Evolutionary conservation across 2,888 invertebrate species (phyloP).

Genomic region (Scaptomyza polygonia): DNA sequence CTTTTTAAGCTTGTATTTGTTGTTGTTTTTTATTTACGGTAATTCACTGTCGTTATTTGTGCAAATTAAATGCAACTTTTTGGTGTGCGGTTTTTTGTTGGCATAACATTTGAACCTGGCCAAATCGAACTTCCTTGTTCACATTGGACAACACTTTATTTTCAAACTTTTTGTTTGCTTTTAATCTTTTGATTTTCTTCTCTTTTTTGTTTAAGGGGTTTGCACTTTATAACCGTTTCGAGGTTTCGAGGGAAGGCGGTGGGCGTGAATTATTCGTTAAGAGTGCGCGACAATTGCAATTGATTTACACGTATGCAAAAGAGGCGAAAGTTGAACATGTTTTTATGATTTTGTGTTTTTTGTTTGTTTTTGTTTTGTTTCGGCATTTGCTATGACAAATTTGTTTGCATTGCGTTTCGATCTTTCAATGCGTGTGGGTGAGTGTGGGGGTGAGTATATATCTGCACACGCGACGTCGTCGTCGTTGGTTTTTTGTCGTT

Average conservation of each 20-base stretch:
- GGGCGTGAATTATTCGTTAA: constrained; percentile 20
- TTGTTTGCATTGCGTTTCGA: constrained; percentile 56
- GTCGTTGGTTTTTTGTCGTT: constrained; percentile 24
- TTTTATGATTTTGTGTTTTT: constrained; percentile 6
- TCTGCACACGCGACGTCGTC: constrained; percentile 57
- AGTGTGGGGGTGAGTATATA: constrained; percentile 17
- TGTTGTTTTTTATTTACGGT: constrained; percentile 32
- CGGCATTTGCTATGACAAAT: constrained; percentile 39
- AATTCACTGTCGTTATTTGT: constrained; percentile 58
- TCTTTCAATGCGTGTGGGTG: constrained; percentile 14
- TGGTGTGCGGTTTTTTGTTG: constrained; percentile 40
- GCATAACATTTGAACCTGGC: constrained; percentile 72
- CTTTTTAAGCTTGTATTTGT: constrained; percentile 7
- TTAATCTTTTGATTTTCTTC: not conserved
- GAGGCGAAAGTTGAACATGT: constrained; percentile 60
- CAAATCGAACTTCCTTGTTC: constrained; percentile 66
- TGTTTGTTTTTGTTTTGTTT: not conserved
- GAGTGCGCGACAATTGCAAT: constrained; percentile 44
- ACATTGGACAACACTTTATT: constrained; percentile 36
- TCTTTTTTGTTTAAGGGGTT: constrained; percentile 14
- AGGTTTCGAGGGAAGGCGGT: constrained; percentile 6
- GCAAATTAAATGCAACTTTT: constrained; percentile 72
- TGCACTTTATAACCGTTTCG: constrained; percentile 34
- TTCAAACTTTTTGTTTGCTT: constrained; percentile 1
- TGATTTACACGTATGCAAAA: constrained; percentile 55